A percentile compares a stretch with the other conserved stretches of the same genome.
phyloP scores from a whole-genome alignment of 2,888 invertebrate species.

The Scaptomyza cyrtandrae region DNA sequence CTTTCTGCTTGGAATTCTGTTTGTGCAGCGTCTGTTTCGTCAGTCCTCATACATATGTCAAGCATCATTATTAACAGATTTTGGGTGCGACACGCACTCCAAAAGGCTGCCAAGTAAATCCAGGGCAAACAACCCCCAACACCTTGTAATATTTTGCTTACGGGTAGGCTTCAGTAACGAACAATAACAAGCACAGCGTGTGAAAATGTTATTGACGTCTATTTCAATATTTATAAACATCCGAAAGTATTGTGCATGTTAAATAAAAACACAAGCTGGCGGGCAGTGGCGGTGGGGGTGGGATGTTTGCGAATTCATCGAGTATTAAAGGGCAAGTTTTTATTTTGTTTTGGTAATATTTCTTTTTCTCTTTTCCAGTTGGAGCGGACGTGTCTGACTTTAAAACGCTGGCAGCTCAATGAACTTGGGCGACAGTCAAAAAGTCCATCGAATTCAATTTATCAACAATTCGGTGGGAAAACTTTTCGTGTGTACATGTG shows the following conservation, averaged over 20 bases:
- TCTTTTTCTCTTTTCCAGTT: constrained; percentile 12
- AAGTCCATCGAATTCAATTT: constrained; percentile 60
- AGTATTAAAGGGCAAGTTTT: background rate
- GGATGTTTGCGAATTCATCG: background rate
- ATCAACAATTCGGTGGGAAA: constrained; percentile 28
- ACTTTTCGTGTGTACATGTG: too few relatives aligned
- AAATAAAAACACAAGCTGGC: constrained; percentile 20
- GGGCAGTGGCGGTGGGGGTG: background rate
- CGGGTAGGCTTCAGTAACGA: constrained; percentile 2
- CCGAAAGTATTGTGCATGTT: constrained; percentile 39
- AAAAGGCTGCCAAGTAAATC: constrained; percentile 19
- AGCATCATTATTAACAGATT: constrained; percentile 79
- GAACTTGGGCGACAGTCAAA: constrained; percentile 15
- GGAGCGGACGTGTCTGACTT: constrained; percentile 39
- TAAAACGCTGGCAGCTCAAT: constrained; percentile 26
- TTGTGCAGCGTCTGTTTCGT: constrained; percentile 28
- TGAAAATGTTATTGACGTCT: constrained; percentile 76
- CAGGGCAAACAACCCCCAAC: constrained; percentile 8
- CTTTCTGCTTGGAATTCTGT: constrained; percentile 49
- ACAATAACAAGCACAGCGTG: constrained; percentile 52
- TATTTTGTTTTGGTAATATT: constrained; percentile 14
- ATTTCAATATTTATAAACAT: constrained; percentile 78
- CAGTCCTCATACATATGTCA: constrained; percentile 63
- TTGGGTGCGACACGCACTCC: constrained; percentile 66
- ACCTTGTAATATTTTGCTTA: constrained; percentile 33